Percentiles rank a stretch among this genome's conserved stretches.
These are phyloP conservation scores for Eudorcas thomsonii DNA, from an alignment of 2,113 vertebrate species.

Conservation along the genomic window DNA sequence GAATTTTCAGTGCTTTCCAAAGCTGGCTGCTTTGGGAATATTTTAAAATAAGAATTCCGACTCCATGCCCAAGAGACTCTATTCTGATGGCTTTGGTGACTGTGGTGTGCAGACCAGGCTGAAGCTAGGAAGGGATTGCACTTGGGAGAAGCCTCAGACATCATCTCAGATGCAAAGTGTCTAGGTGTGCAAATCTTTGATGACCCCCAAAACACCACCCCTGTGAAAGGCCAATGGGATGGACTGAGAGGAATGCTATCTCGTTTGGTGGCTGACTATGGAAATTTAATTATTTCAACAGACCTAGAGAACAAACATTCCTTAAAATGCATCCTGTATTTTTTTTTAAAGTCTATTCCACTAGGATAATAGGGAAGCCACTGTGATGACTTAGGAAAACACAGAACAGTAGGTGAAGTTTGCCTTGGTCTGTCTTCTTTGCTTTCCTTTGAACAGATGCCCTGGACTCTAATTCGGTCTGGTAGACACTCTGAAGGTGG, in stretches of 20 bases:
- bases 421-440: neutral
- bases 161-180: neutral
- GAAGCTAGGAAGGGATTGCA: neutral
- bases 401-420: neutral
- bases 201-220: neutral
- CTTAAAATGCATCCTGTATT: neutral
- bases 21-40: neutral
- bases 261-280: neutral
- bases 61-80: neutral
- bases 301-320: neutral
- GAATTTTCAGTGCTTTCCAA: neutral
- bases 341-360: neutral
- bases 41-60: neutral
- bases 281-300: conserved; percentile 9
- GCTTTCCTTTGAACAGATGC: neutral
- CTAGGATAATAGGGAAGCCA: neutral
- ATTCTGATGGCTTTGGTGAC: neutral
- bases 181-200: neutral
- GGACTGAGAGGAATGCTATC: neutral
- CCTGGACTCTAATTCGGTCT: neutral
- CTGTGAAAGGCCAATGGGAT: neutral
- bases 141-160: neutral
- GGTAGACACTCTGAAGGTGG: neutral
- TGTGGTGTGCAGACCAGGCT: neutral
- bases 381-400: neutral